phyloP scores from a whole-genome alignment of 2,888 invertebrate species.

The Drosophila pseudotalamancana region DNA sequence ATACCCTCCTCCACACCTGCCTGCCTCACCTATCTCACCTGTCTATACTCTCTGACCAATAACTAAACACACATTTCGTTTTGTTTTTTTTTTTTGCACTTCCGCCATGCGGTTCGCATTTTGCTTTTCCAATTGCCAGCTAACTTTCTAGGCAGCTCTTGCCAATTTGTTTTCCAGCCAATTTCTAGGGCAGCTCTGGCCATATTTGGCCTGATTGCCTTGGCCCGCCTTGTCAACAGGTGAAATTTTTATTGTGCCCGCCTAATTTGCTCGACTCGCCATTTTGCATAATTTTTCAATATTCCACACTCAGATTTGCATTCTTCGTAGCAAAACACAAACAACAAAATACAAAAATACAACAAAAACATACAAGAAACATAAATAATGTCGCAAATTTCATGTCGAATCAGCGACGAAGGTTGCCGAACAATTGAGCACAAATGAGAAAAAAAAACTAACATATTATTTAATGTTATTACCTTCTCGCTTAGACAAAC shows the following conservation, averaged over 20 bases:
- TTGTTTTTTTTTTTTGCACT: slow-evolving; percentile 28
- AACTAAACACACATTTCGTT: slow-evolving; percentile 24
- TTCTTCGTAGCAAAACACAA: slow-evolving; percentile 23
- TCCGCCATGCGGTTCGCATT: slow-evolving; percentile 48
- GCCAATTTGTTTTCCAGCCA: slow-evolving; percentile 18
- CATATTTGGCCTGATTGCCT: slow-evolving; percentile 63
- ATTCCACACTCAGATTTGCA: slow-evolving; percentile 60
- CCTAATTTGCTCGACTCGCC: slow-evolving; percentile 52
- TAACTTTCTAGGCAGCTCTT: slow-evolving; percentile 54
- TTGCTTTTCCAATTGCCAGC: slow-evolving; percentile 7
- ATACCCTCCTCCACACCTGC: slow-evolving; percentile 1
- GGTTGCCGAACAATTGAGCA: slow-evolving; percentile 49
- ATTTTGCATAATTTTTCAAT: slow-evolving; percentile 64
- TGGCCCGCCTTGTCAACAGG: slow-evolving; percentile 64
- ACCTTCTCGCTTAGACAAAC: slow-evolving; percentile 38
- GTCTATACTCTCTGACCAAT: too few species aligned
- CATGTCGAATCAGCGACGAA: slow-evolving; percentile 49
- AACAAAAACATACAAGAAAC: slow-evolving; percentile 15
- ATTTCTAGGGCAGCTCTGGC: slow-evolving; percentile 61
- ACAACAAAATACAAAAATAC: not conserved
- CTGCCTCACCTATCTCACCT: slow-evolving; percentile 14
- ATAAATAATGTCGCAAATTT: slow-evolving; percentile 43
- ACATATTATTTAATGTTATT: slow-evolving; percentile 52
- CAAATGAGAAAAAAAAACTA: slow-evolving; percentile 20
- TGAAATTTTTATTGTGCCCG: slow-evolving; percentile 64